phyloP scores from a whole-genome alignment of 2,113 vertebrate genomes.

The Salminus brasiliensis region DNA sequence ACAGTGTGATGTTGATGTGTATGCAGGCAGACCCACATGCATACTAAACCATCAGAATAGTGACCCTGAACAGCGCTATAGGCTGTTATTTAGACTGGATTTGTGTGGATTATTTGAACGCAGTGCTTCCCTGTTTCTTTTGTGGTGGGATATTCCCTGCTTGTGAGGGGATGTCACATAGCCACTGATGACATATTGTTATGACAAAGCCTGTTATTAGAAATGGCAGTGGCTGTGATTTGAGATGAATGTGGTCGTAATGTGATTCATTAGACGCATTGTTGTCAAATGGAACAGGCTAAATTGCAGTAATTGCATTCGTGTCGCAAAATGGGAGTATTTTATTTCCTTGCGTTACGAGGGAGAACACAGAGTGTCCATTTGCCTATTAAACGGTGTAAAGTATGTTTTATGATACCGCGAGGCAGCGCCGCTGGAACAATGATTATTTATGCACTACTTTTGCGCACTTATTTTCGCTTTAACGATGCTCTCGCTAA shows the following conservation, averaged over 20 bases:
- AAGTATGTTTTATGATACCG: constrained; percentile 44
- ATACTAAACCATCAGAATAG: neutral
- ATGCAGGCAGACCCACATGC: no score
- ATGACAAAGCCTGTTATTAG: constrained; percentile 22
- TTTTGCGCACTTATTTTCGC: constrained; percentile 9
- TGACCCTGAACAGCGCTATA: neutral
- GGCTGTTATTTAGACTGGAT: neutral
- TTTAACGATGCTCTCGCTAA: constrained; percentile 43
- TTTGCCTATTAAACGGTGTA: constrained; percentile 27
- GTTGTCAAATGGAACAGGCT: constrained; percentile 30
- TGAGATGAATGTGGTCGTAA: constrained; percentile 46
- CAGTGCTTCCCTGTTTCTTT: constrained; percentile 9
- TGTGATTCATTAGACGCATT: constrained; percentile 33
- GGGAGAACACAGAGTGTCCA: constrained; percentile 17
- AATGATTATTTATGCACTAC: constrained; percentile 34
- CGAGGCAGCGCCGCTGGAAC: constrained; percentile 13
- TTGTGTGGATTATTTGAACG: constrained; percentile 31
- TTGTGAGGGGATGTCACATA: constrained; percentile 15
- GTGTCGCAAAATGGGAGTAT: constrained; percentile 12
- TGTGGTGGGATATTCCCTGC: constrained; percentile 38
- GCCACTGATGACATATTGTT: constrained; percentile 1
- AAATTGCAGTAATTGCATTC: constrained; percentile 40
- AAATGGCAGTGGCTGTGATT: constrained; percentile 29
- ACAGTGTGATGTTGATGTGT: neutral
- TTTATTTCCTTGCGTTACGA: constrained; percentile 28